These are phyloP conservation scores for Acanthornis magna DNA, from an alignment of 2,797 vertebrate species.

Conservation along the genomic window DNA sequence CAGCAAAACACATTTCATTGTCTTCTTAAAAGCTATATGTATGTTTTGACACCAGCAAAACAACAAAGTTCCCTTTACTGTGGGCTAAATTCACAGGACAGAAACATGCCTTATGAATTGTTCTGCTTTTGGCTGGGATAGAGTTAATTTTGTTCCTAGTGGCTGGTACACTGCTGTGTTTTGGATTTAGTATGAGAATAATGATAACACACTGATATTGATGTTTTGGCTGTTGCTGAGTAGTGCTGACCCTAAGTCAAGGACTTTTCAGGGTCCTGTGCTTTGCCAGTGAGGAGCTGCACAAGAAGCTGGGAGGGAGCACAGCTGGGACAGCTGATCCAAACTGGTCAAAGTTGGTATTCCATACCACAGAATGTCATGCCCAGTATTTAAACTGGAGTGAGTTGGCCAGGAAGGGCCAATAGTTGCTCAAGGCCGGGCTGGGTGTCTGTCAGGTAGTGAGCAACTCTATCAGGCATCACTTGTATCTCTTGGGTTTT, in stretches of 20 bases:
- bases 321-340: neutral
- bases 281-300: neutral
- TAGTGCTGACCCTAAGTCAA: neutral
- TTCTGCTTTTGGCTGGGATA: neutral
- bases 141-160: neutral
- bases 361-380: neutral
- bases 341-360: neutral
- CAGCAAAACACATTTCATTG: conserved; percentile 19
- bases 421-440: neutral
- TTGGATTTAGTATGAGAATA: neutral
- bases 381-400: neutral
- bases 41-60: neutral
- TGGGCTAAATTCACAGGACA: neutral
- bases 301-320: neutral
- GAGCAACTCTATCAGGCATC: neutral
- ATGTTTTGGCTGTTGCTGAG: neutral
- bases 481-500: neutral
- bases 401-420: neutral
- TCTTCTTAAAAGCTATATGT: neutral
- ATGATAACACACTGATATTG: neutral
- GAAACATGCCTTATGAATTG: neutral
- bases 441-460: neutral
- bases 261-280: neutral
- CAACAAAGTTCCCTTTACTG: neutral
- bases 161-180: neutral